phyloP scores from a whole-genome alignment of 2,888 invertebrate species.

The Campopleginae sp. region DNA sequence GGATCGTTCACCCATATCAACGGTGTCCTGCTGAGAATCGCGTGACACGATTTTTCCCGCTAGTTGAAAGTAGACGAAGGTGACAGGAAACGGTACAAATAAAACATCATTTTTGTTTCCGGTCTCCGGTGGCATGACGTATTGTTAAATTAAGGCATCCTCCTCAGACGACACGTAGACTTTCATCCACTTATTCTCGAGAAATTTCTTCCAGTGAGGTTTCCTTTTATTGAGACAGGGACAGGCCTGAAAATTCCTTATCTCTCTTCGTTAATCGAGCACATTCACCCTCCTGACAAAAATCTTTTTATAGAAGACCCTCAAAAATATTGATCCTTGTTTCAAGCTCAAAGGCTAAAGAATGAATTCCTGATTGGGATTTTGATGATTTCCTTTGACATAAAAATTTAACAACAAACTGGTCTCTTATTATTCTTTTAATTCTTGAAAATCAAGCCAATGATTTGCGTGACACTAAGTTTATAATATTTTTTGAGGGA shows the following conservation, averaged over 20 bases:
- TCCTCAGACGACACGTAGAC: neutral
- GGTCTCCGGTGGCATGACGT: neutral
- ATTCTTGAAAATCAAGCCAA: neutral
- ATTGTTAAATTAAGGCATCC: neutral
- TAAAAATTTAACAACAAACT: neutral
- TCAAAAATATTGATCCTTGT: neutral
- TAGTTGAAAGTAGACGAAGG: slow-evolving; percentile 11
- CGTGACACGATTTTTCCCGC: slow-evolving; percentile 7
- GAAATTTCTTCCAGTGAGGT: neutral
- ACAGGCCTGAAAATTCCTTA: slow-evolving; percentile 9
- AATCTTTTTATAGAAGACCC: neutral
- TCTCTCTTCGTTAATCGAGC: slow-evolving; percentile 10
- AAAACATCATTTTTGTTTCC: slow-evolving; percentile 5
- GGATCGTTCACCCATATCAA: slow-evolving; percentile 1
- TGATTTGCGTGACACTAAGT: neutral
- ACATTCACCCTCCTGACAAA: neutral
- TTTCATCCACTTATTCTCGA: neutral
- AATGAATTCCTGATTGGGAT: neutral
- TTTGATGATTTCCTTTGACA: neutral
- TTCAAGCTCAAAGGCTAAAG: neutral
- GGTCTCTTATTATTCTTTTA: neutral
- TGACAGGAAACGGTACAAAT: slow-evolving; percentile 22
- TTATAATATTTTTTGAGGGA: slow-evolving; percentile 2
- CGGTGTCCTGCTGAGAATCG: slow-evolving; percentile 8
- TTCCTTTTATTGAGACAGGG: slow-evolving; percentile 23